Evolutionary conservation across 1,140 invertebrate species (phyloP).

Genomic region (Papilio polyxenes): DNA sequence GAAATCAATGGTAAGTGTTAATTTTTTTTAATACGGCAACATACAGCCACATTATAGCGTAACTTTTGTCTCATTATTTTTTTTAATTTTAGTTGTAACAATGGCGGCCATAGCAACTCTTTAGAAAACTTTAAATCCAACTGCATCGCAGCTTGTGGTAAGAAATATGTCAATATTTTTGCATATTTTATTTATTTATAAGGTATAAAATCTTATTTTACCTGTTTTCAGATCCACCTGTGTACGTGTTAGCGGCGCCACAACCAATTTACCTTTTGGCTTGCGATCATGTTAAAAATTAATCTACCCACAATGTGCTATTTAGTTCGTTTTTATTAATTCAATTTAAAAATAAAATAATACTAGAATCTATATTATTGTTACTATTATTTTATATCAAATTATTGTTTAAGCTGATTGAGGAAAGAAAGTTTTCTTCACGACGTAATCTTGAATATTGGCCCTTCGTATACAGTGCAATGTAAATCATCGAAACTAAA

Average conservation of each 20-base stretch:
- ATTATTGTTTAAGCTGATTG: no score
- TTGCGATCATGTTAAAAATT: conserved; percentile 54
- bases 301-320: conserved; percentile 16
- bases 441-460: no score
- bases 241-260: conserved; percentile 60
- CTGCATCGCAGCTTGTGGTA: conserved; percentile 43
- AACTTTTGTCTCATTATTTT: conserved; percentile 32
- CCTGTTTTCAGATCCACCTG: conserved; percentile 58
- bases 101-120: conserved; percentile 52
- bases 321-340: neutral
- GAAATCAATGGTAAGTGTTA: conserved; percentile 56
- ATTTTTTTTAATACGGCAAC: neutral
- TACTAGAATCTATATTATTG: no score
- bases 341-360: no score
- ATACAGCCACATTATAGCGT: neutral
- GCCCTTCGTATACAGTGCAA: no score
- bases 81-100: conserved; percentile 46
- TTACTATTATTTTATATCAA: no score
- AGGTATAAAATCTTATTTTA: conserved; percentile 7
- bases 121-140: conserved; percentile 62
- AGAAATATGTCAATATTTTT: neutral
- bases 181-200: neutral
- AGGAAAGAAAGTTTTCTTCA: no score
- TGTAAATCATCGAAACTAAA: no score
- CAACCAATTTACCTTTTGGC: conserved; percentile 59